Evolutionary conservation across 2,113 vertebrate species (phyloP).

Genomic region (Hippocampus guttulatus): DNA sequence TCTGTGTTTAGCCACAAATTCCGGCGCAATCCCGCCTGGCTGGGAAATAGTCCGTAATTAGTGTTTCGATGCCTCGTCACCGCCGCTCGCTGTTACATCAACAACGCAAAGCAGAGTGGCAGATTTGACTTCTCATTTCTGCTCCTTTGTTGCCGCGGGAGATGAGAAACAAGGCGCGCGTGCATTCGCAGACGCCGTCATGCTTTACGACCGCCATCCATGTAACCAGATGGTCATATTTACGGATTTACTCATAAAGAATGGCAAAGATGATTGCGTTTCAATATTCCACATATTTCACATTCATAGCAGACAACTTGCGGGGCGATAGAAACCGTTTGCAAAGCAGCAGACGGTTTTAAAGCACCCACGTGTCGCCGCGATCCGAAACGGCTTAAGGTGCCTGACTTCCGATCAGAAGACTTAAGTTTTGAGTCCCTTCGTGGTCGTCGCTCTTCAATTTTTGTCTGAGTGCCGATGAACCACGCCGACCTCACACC

Average conservation of each 20-base stretch:
- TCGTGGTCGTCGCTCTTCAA: too few species aligned
- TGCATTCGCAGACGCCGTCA: not conserved
- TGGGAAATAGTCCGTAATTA: not conserved
- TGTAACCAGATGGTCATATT: not conserved
- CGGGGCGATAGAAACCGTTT: too few species aligned
- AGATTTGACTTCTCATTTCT: not conserved
- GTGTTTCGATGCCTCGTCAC: not conserved
- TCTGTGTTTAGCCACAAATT: conserved; percentile 1
- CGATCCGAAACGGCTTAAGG: too few species aligned
- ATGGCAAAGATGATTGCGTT: not conserved
- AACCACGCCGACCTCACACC: too few species aligned
- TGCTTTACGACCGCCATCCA: not conserved
- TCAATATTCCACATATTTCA: not conserved
- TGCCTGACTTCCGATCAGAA: too few species aligned
- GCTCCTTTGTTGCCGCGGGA: not conserved
- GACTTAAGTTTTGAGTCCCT: too few species aligned
- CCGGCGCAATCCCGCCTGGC: not conserved
- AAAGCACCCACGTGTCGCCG: too few species aligned
- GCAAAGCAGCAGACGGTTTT: too few species aligned
- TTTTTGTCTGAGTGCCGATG: too few species aligned
- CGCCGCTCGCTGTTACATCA: too few species aligned
- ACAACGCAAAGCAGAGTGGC: not conserved
- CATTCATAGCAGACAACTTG: not conserved
- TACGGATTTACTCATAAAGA: not conserved
- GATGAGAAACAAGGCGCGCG: not conserved